These are phyloP conservation scores for Neopipo cinnamomea DNA, from an alignment of 2,113 vertebrate genomes.

Conservation along the genomic window DNA sequence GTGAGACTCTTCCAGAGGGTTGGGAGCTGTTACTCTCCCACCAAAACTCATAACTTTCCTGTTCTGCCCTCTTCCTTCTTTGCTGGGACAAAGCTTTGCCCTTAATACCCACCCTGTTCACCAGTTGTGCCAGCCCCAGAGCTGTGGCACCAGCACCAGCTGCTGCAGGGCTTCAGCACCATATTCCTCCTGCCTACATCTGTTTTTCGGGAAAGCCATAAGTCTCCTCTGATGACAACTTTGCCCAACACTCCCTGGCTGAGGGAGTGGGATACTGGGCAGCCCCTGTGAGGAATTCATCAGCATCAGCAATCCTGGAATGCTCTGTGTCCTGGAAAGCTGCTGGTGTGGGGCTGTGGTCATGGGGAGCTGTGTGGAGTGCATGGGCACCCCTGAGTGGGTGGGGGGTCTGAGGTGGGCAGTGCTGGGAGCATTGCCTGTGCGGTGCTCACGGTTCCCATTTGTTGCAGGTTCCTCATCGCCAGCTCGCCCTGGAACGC, in stretches of 20 bases:
- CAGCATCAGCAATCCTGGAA: rapidly evolving
- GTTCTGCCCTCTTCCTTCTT: not conserved
- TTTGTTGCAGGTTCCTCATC: conserved; percentile 85
- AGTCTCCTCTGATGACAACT: rapidly evolving
- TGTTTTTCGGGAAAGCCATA: rapidly evolving
- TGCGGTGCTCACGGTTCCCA: rapidly evolving
- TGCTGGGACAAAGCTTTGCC: rapidly evolving
- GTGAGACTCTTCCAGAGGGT: rapidly evolving
- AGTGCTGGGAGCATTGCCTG: rapidly evolving
- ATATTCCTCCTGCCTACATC: rapidly evolving
- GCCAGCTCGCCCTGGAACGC: conserved; percentile 88
- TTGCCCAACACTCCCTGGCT: rapidly evolving
- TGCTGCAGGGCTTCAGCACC: not conserved
- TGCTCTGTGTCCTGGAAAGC: rapidly evolving
- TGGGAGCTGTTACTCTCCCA: not conserved
- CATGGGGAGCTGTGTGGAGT: rapidly evolving
- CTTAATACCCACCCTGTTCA: rapidly evolving
- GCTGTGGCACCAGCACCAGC: not conserved
- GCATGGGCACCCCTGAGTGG: not conserved
- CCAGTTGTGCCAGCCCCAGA: rapidly evolving
- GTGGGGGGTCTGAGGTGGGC: not conserved
- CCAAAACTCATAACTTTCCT: not conserved
- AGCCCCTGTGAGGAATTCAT: rapidly evolving
- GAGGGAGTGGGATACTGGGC: rapidly evolving
- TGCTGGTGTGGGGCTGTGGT: rapidly evolving